Base-by-base conservation (phyloP, 2,888 invertebrate species). In the Drosophila niveifrons region DNA sequence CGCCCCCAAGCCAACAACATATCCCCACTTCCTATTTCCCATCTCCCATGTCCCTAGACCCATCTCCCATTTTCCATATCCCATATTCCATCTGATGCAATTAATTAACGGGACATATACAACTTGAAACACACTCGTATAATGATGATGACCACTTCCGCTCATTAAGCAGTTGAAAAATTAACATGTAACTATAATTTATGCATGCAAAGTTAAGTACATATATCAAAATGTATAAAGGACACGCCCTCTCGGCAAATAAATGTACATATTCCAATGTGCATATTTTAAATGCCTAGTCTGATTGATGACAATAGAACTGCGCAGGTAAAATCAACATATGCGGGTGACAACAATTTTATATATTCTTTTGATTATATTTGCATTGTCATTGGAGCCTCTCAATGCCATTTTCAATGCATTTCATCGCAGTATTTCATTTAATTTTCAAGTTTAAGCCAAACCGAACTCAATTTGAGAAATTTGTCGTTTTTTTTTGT, bases 161-260 rank as follows among this genome's bases (percentile, higher is more conserved):
- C 84, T 85, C 84, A 87, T 87, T 87, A 85, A 80, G 76, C 85
- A 74, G 72, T 82, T 80, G 85, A 85, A 87, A 85, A 85, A 85
- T 87, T 74, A 75, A 78, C 87, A 86, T 69, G 77, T 50, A 43
- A 18, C 59, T 52, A 86, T 81, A 86, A 83, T 76, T 83, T 75
- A 83, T 85, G 78, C 50, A 63, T 59, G 62, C 50, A 1, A 7
- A 31, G 44, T 67, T 57, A 46, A 56, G 62, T 69, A 47, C 62
- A 64, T 67, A 63, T 59, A 52, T 62, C 63, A 57, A 56, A 52
- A 52, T 70, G 43, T 34, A n/a, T 28, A 51, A 48, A 23, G 61
- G 69, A 66, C 48, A 52, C 61, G 34, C 23, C 23, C 34, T 64
- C 46, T 41, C 9, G 39, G 4, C n/a, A 39, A 39, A 29, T 36